Base-by-base conservation (phyloP, 2,888 invertebrate species). In the Blera fallax region DNA sequence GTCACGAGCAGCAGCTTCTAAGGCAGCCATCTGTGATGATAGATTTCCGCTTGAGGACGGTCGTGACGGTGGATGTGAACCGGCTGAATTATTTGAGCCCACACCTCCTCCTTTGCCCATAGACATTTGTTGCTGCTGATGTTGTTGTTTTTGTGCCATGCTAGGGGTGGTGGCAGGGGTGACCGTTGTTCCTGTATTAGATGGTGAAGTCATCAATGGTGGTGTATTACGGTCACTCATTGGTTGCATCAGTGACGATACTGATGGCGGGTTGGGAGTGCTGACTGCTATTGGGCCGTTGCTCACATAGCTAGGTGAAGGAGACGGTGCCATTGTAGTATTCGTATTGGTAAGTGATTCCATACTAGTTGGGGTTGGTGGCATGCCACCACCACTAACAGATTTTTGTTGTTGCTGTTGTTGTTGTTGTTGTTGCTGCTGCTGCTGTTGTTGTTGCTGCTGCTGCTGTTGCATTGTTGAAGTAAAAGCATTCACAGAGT, bases 1-100 rank as follows among this genome's bases (percentile, higher is more conserved):
- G 88, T 95, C 95, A 29, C 95, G 93, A 0, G 95, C 94, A 3
- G 95, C 95, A 4, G 95, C 95, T 88, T 94, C 94, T 67, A 95
- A 94, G 3, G 95, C 95, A 11, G 95, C 95, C 94, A 95, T 95
- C 90, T 95, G 95, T 8, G 95, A 95, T 18, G 95, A 95, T 90
- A 95, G 93, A 76, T 92, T 92, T 50, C 91, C 92, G 48, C 92
- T 92, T 16, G 94, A 93, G n/a, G 93, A 92, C 80, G 73, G 89
- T 87, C 76, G 88, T 78, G 62, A 72, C n/a, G 76, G 52, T 45
- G 62, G 62, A 62, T 79, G 79, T 37, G 79, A 72, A 24, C 48
- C 11, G 8, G 88, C 79, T 14, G 89, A 89, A 18, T 84, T 87
- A 54, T 77, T 88, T 88, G 87, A 60, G 87, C 88, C 87, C 79